A percentile compares a stretch with the other conserved stretches of the same genome.
Evolutionary conservation across 2,113 vertebrate genomes (phyloP).

Genomic region (Ammodytes dubius): DNA sequence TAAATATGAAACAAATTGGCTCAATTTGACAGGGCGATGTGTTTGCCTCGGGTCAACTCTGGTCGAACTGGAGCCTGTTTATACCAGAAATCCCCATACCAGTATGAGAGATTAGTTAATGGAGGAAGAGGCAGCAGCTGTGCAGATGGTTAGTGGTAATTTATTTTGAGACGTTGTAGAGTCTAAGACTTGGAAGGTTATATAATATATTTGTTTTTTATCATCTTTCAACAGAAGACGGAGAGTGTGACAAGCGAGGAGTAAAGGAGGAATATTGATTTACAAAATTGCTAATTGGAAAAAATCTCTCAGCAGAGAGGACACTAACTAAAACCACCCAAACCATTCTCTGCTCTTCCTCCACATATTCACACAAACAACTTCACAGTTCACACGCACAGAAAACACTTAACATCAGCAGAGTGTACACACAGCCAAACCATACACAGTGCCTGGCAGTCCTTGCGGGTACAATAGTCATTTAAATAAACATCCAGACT

Average conservation of each 20-base stretch:
- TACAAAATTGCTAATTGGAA: slow-evolving; percentile 47
- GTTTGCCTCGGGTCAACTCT: not conserved
- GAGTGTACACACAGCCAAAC: slow-evolving; percentile 39
- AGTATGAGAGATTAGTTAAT: not conserved
- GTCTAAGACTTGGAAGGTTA: not conserved
- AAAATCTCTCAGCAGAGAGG: slow-evolving; percentile 40
- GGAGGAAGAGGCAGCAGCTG: not conserved
- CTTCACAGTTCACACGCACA: not conserved
- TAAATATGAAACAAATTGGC: not conserved
- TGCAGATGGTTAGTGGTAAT: not conserved
- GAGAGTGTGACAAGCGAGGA: not conserved
- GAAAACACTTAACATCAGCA: slow-evolving; percentile 35
- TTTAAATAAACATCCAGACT: slow-evolving; percentile 61
- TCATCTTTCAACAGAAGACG: slow-evolving; percentile 5
- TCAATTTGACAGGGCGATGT: not conserved
- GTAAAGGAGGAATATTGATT: slow-evolving; percentile 39
- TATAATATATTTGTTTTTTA: slow-evolving; percentile 8
- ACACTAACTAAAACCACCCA: slow-evolving; percentile 36
- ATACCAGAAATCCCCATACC: not conserved
- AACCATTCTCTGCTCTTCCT: slow-evolving; percentile 12
- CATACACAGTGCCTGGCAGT: slow-evolving; percentile 38
- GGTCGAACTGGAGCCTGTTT: not conserved
- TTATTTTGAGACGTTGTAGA: not conserved
- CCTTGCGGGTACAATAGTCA: slow-evolving; percentile 52
- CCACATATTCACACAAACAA: slow-evolving; percentile 33